These are phyloP conservation scores for Dromococcyx pavoninus DNA, from an alignment of 2,797 vertebrate species.

Conservation along the genomic window DNA sequence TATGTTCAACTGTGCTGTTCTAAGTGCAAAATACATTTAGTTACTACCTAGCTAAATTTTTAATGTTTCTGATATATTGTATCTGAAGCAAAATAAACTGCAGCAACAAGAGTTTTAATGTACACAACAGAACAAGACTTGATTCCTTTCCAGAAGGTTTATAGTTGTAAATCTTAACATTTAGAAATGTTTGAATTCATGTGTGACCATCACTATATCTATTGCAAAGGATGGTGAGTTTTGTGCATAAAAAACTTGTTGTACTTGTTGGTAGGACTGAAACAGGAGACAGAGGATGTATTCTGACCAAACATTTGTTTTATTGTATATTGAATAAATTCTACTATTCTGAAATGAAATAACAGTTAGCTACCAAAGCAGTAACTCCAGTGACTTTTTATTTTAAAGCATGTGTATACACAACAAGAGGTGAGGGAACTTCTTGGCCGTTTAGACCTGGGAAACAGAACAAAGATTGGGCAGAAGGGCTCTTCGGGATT, in stretches of 20 bases:
- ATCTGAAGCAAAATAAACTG: not conserved
- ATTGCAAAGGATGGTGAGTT: not conserved
- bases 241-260: not conserved
- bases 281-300: not conserved
- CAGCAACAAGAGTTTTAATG: not conserved
- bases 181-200: not conserved
- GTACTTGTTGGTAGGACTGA: not conserved
- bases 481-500: conserved; percentile 94
- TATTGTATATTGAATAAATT: not conserved
- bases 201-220: not conserved
- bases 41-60: not conserved
- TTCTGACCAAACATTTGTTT: not conserved
- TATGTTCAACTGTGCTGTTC: not conserved
- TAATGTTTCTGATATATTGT: not conserved
- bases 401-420: conserved; percentile 89
- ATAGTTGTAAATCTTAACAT: not conserved
- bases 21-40: not conserved
- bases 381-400: not conserved
- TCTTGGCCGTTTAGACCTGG: conserved; percentile 91
- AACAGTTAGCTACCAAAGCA: not conserved
- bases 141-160: not conserved
- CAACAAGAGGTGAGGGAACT: conserved; percentile 92
- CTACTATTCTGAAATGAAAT: not conserved
- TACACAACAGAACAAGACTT: not conserved
- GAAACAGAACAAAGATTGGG: conserved; percentile 93